Evolutionary conservation across 2,797 vertebrate genomes (phyloP), one percentile per base, ranked within the genome.

Genomic region (Paratrypauchen microcephalus): DNA sequence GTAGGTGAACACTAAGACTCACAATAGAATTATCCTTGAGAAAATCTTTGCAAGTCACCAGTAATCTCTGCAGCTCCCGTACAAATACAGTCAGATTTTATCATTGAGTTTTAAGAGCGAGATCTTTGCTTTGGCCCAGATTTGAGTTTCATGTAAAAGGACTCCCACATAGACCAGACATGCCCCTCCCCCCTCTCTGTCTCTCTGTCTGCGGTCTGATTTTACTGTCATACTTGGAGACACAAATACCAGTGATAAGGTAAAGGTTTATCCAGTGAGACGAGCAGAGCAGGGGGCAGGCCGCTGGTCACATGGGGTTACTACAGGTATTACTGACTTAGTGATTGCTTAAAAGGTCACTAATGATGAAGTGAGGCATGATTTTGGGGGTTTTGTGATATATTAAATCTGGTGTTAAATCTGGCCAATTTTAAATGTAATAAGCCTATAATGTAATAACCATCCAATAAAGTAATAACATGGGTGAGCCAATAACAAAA

Each of bases 321-420:
- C 82, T 88, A 67, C 75, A 52, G 76, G 69, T 90, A 88, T 92
- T 85, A 89, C 73, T 77, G 81, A 75, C 82, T 70, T 73, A 62
- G 85, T 89, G 78, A 39, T 64, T 74, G 79, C 71, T 74, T 39
- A 75, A 92, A 94, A 93, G 92, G 92, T 93, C 91, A 57, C 21
- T 55, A 55, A 55, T n/a, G 21, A 55, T 55, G n/a, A 21, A 21
- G 21, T 23, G 19, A 50, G 48, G 48, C 18, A 13, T n/a, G 50
- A 52, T n/a, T 2, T 52, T 52, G n/a, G 7, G 4, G 50, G 48
- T 1, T 52, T n/a, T n/a, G 50, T 19, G 19, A 52, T 52, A 21
- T 21, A 21, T n/a, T n/a, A 21, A n/a, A 19, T 52, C 6, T 52
- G n/a, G n/a, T n/a, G n/a, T n/a, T n/a, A n/a, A n/a, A n/a, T n/a